Evolutionary conservation across 2,113 vertebrate species (phyloP).

Genomic region (Phaethornis superciliosus): DNA sequence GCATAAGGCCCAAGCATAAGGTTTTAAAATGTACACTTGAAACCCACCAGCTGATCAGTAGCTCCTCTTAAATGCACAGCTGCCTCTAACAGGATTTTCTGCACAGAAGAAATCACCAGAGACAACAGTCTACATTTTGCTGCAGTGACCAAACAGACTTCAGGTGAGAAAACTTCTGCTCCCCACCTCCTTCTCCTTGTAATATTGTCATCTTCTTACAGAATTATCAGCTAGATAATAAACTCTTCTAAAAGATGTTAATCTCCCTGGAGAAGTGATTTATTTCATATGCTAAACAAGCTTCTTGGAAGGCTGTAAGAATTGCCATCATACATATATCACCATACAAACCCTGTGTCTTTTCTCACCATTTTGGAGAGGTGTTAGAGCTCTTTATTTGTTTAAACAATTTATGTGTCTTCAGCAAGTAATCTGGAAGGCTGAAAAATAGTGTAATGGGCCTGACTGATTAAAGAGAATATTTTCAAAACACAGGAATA

Average conservation of each 20-base stretch:
- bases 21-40: background rate
- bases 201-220: background rate
- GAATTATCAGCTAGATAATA: background rate
- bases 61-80: background rate
- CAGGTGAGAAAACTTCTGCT: background rate
- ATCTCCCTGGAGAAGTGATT: background rate
- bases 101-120: background rate
- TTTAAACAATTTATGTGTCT: background rate
- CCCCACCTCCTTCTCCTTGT: background rate
- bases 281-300: background rate
- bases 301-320: background rate
- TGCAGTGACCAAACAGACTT: background rate
- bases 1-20: background rate
- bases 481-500: background rate
- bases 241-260: background rate
- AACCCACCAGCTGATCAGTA: background rate
- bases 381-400: background rate
- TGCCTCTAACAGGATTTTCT: background rate
- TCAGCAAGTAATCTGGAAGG: background rate
- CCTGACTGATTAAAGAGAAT: background rate
- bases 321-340: background rate
- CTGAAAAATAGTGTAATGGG: background rate
- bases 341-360: background rate
- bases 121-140: background rate
- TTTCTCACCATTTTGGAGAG: background rate